Base-by-base conservation (phyloP, 2,888 invertebrate species). In the Drosophila koepferae region DNA sequence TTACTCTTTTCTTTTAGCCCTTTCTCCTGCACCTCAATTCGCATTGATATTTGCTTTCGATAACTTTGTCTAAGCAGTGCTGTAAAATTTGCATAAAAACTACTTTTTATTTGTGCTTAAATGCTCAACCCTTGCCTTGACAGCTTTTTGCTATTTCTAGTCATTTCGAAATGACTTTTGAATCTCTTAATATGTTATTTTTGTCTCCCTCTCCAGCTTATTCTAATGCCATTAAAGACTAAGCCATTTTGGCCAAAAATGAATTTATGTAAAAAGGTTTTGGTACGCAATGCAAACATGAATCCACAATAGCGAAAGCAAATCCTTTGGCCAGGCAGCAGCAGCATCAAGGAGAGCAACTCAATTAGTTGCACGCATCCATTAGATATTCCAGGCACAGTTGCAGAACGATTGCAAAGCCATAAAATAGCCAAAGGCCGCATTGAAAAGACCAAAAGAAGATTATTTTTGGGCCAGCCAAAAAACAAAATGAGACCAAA, bases 351-450 rank as follows among this genome's bases (percentile, higher is more conserved):
- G 74, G 48, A 71, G 68, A 55, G 75, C 82, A 84, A 89, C 84
- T 86, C 86, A 89, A 86, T 89, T 86, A 86, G 84, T 84, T 82
- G 84, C 89, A 86, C 80, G 86, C 86, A 82, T 82, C 86, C 89
- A 89, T 89, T 89, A 77, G 80, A 76, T 84, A 86, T 86, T 86
- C 86, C 82, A 73, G 74, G 79, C 86, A 86, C 86, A 86, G 72
- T 76, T 72, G 65, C 80, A 84, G 84, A 82, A 87, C 87, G 87
- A 84, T 84, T 84, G 86, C 85, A 84, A 89, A 89, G 77, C 89
- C 84, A 84, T 86, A 86, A 84, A 86, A 86, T 86, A 82, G 88
- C 89, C 84, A 77, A 86, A 74, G 89, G 86, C 89, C 89, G 74
- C 72, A 77, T 80, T 83, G 80, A 63, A 77, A 74, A 75, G 80